These are phyloP conservation scores for Scomber colias DNA, from an alignment of 2,113 vertebrate genomes.

Conservation along the genomic window DNA sequence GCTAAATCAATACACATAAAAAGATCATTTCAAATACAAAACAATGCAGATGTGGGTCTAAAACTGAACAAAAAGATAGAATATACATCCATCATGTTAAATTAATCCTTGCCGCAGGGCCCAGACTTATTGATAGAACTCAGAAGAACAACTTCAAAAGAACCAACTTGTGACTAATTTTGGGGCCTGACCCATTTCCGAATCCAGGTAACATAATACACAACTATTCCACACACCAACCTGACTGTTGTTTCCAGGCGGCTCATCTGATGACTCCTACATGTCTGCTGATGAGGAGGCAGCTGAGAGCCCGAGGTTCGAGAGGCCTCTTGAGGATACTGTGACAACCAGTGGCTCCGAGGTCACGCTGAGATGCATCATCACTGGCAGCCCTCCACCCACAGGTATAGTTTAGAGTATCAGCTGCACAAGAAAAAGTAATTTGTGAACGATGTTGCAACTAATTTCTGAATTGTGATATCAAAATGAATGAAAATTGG, in stretches of 20 bases:
- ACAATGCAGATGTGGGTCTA: too few relatives aligned
- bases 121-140: conserved; percentile 25
- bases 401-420: conserved; percentile 83
- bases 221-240: not conserved
- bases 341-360: conserved; percentile 77
- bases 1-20: too few relatives aligned
- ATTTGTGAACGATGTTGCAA: too few relatives aligned
- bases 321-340: conserved; percentile 86
- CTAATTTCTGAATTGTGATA: too few relatives aligned
- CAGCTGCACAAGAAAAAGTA: too few relatives aligned
- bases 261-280: conserved; percentile 90
- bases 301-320: conserved; percentile 87
- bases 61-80: not conserved
- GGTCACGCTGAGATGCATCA: conserved; percentile 87
- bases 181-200: conserved; percentile 19
- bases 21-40: too few relatives aligned
- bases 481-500: too few relatives aligned
- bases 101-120: not conserved
- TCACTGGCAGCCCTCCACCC: conserved; percentile 88
- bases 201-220: not conserved
- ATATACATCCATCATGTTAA: not conserved
- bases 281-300: conserved; percentile 91
- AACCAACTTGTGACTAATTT: conserved; percentile 24
- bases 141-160: conserved; percentile 4
- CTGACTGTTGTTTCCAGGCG: conserved; percentile 61